Percentiles rank a stretch among this genome's conserved stretches.
Conservation (phyloP, 2,888 invertebrate species). For the Diplolepis rosae region DNA sequence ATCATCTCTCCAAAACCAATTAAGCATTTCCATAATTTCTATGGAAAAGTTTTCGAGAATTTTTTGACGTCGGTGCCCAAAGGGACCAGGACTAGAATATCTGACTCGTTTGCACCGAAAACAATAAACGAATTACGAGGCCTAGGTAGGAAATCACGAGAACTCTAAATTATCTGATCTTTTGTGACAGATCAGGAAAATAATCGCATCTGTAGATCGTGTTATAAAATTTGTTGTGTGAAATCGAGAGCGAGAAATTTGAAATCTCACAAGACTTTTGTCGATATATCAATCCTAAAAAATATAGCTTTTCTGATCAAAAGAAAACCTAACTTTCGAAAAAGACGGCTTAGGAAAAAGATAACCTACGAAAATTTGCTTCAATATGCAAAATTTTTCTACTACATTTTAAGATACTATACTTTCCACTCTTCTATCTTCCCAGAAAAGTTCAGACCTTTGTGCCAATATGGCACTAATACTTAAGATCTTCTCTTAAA, state of each 20-base stretch:
- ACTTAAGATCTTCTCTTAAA: background rate
- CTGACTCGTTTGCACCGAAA: background rate
- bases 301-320: background rate
- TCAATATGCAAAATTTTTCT: background rate
- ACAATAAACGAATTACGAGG: background rate
- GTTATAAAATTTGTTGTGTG: background rate
- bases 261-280: background rate
- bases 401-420: background rate
- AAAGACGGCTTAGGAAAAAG: background rate
- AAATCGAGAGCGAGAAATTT: background rate
- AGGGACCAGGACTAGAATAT: constrained; percentile 18
- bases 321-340: background rate
- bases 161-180: background rate
- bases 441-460: background rate
- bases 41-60: background rate
- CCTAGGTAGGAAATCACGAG: constrained; percentile 10
- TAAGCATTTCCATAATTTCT: constrained; percentile 28
- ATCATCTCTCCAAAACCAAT: constrained; percentile 57
- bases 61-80: constrained; percentile 1
- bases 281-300: background rate
- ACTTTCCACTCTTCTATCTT: background rate
- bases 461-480: background rate
- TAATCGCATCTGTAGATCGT: background rate
- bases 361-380: background rate
- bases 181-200: background rate